A percentile compares a stretch with the other conserved stretches of the same genome.
phyloP scores from a whole-genome alignment of 2,113 vertebrate genomes.

The Apteryx owenii region DNA sequence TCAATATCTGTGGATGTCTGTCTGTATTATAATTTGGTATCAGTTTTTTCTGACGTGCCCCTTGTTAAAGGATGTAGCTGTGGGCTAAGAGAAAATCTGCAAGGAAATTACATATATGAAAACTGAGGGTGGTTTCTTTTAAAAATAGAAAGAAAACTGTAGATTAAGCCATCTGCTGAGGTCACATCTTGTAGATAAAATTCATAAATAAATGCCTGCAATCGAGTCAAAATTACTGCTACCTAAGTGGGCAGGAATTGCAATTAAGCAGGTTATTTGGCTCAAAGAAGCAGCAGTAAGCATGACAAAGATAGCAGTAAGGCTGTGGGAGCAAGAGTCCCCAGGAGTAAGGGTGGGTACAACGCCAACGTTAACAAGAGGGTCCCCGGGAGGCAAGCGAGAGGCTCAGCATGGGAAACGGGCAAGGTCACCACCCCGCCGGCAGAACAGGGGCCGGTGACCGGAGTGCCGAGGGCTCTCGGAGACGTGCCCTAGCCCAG shows the following conservation, averaged over 20 bases:
- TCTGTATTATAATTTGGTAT: not conserved
- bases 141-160: not conserved
- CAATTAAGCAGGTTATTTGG: not conserved
- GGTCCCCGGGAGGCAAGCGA: not conserved
- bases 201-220: not conserved
- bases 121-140: not conserved
- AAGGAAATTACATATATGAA: not conserved
- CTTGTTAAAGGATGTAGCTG: not conserved
- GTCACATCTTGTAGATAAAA: not conserved
- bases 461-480: not conserved
- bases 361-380: not conserved
- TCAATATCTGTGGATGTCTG: not conserved
- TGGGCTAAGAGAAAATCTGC: not conserved
- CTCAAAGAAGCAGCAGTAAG: accelerated
- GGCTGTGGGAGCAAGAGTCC: accelerated
- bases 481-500: not conserved
- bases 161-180: not conserved
- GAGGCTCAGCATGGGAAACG: not conserved
- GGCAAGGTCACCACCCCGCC: not conserved
- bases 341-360: not conserved
- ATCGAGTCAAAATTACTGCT: not conserved
- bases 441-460: not conserved
- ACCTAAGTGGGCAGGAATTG: not conserved
- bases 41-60: not conserved
- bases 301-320: not conserved